phyloP scores from a whole-genome alignment of 2,888 invertebrate genomes.

The Gastracanthus pulcherrimus region DNA sequence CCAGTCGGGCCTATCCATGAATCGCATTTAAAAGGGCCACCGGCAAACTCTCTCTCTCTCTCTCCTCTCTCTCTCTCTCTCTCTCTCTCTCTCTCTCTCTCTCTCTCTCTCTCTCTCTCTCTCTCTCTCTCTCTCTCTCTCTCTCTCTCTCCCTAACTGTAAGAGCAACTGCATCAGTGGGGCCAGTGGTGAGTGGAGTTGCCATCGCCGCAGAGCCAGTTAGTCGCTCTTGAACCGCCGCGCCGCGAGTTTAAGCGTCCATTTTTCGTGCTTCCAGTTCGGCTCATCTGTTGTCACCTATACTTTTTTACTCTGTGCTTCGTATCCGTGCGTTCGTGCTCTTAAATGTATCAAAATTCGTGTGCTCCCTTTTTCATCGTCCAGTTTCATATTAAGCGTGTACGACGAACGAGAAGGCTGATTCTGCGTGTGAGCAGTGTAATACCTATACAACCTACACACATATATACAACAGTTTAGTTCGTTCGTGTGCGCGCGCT shows the following conservation, averaged over 20 bases:
- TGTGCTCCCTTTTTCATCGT: background rate
- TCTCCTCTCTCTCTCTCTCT: background rate
- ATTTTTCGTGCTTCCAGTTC: background rate
- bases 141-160: background rate
- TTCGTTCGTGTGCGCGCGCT: background rate
- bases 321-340: background rate
- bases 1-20: conserved; percentile 12
- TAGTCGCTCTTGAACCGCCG: conserved; percentile 32
- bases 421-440: background rate
- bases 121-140: background rate
- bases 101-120: background rate
- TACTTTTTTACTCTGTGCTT: background rate
- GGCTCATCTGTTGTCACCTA: background rate
- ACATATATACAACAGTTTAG: background rate
- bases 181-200: background rate
- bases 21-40: conserved; percentile 30
- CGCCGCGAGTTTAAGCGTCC: background rate
- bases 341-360: background rate
- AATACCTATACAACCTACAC: background rate
- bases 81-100: background rate
- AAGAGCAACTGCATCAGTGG: background rate
- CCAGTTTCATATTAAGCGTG: background rate
- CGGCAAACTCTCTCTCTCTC: conserved; percentile 13
- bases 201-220: background rate
- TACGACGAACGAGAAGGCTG: background rate